phyloP scores from a whole-genome alignment of 2,113 vertebrate genomes.

The Orthonyx spaldingii region DNA sequence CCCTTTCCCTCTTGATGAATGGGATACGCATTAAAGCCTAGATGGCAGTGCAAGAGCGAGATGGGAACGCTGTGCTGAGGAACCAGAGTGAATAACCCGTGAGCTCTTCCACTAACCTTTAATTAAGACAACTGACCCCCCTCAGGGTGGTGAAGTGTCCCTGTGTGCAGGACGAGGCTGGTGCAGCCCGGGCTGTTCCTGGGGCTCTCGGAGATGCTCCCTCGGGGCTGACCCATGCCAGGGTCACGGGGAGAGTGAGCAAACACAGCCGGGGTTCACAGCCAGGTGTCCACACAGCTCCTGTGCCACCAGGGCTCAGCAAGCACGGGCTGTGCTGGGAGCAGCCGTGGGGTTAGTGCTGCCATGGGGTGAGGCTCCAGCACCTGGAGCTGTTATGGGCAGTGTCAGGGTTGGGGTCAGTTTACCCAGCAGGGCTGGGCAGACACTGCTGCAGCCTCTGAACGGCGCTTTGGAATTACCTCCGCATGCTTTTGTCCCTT shows the following conservation, averaged over 20 bases:
- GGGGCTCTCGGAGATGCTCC: not conserved
- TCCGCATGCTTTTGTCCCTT: not conserved
- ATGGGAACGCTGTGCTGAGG: not conserved
- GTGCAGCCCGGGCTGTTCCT: not conserved
- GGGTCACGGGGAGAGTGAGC: not conserved
- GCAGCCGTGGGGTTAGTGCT: not conserved
- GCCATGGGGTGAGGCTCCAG: not conserved
- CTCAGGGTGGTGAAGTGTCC: not conserved
- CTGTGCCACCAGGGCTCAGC: rapidly evolving
- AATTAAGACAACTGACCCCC: not conserved
- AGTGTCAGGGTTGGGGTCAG: not conserved
- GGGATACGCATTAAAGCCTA: rapidly evolving
- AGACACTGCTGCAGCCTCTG: not conserved
- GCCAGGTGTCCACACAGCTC: not conserved
- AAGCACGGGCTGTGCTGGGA: not conserved
- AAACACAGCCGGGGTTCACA: not conserved
- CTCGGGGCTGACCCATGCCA: rapidly evolving
- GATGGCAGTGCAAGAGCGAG: not conserved
- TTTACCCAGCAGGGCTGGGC: conserved; percentile 15
- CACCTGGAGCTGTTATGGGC: not conserved
- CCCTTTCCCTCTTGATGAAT: not conserved
- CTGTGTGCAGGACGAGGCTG: not conserved
- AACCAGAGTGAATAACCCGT: not conserved
- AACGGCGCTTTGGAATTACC: not conserved
- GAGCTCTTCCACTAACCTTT: not conserved